A percentile compares a stretch with the other conserved stretches of the same genome.
Evolutionary conservation across 2,888 invertebrate genomes (phyloP).

Genomic region (Lamellibrachia columna): DNA sequence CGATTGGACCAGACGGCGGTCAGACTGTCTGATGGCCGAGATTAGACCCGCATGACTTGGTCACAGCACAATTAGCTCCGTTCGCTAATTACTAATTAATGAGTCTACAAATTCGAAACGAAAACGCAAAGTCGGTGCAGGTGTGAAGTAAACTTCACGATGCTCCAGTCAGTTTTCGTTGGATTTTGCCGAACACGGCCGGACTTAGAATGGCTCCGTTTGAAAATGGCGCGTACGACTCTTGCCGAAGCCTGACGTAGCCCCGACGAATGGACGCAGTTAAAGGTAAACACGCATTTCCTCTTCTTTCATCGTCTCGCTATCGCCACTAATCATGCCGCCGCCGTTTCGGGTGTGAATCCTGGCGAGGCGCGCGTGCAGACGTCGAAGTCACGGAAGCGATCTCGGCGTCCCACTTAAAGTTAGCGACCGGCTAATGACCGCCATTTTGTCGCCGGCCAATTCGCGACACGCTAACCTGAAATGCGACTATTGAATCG

Average conservation of each 20-base stretch:
- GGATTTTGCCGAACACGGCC: background rate
- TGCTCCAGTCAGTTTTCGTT: background rate
- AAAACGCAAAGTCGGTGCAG: background rate
- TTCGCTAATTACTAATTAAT: slow-evolving; percentile 9
- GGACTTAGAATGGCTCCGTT: background rate
- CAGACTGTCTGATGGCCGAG: slow-evolving; percentile 1
- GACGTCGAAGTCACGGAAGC: background rate
- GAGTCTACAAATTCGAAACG: background rate
- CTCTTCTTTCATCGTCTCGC: background rate
- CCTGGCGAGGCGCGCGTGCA: background rate
- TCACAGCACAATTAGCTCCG: background rate
- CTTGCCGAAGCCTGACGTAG: background rate
- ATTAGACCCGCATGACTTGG: slow-evolving; percentile 3
- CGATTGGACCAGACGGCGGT: background rate
- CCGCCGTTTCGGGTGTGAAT: background rate
- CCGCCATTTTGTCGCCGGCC: background rate
- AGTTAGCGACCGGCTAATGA: slow-evolving; percentile 11
- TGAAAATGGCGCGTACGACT: background rate
- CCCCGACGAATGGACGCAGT: background rate
- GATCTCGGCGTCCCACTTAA: background rate
- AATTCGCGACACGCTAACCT: slow-evolving; percentile 11
- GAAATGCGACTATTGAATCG: slow-evolving; percentile 5
- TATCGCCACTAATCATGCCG: background rate
- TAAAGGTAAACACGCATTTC: slow-evolving; percentile 11
- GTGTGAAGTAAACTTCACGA: background rate